Conservation (phyloP, 1,140 invertebrate genomes). For the Daktulosphaira vitifoliae region DNA sequence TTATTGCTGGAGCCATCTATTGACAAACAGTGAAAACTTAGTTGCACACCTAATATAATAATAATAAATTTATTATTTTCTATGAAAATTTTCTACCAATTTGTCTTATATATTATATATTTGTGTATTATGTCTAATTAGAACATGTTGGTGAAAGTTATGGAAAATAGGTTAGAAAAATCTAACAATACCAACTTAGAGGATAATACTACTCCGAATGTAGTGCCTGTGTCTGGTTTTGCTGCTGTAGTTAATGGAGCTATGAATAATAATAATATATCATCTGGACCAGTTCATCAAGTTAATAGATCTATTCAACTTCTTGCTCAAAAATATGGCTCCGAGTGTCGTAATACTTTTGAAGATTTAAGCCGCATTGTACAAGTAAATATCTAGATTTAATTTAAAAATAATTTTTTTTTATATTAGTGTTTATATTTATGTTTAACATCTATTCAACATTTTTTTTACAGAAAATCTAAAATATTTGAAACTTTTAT, state of each 20-base stretch:
- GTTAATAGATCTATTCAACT: slow-evolving; percentile 77
- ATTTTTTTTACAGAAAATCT: too few relatives aligned
- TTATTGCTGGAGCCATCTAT: too few relatives aligned
- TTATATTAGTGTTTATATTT: too few relatives aligned
- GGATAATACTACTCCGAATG: slow-evolving; percentile 10
- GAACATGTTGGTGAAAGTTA: slow-evolving; percentile 64
- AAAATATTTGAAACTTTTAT: too few relatives aligned
- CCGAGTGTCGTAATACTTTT: slow-evolving; percentile 87
- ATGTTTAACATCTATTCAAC: too few relatives aligned
- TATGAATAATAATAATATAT: slow-evolving; percentile 36
- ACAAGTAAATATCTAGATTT: slow-evolving; percentile 42
- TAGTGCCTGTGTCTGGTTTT: slow-evolving; percentile 49
- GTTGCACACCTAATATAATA: too few relatives aligned
- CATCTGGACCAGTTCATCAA: slow-evolving; percentile 36
- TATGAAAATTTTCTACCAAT: too few relatives aligned
- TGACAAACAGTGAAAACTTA: too few relatives aligned
- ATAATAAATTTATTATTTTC: too few relatives aligned
- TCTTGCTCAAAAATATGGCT: slow-evolving; percentile 86
- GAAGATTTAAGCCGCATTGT: slow-evolving; percentile 95
- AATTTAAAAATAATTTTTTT: too few relatives aligned
- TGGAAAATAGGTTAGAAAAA: slow-evolving; percentile 59
- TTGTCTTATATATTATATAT: neutral
- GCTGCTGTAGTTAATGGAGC: slow-evolving; percentile 38
- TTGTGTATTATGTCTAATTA: slow-evolving; percentile 39
- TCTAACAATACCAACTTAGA: slow-evolving; percentile 20